phyloP scores from a whole-genome alignment of 2,888 invertebrate species.

The Colostygia pectinataria region DNA sequence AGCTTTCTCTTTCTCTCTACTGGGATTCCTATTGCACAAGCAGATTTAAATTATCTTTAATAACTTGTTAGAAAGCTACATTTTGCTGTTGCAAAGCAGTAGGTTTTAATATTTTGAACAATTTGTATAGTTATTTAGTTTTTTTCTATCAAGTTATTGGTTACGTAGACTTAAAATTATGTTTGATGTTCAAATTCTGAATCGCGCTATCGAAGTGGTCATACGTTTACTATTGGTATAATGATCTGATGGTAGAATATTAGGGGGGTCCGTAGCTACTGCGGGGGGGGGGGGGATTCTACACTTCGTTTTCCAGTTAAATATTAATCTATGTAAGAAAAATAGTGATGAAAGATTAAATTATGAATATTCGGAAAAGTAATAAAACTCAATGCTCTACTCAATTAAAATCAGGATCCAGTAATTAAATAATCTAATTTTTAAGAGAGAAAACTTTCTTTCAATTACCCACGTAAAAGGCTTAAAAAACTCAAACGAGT shows the following conservation, averaged over 20 bases:
- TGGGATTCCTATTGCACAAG: neutral
- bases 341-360: neutral
- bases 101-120: too few relatives aligned
- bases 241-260: neutral
- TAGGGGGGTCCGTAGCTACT: slow-evolving; percentile 21
- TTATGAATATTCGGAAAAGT: neutral
- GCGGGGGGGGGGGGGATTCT: too few relatives aligned
- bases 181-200: slow-evolving; percentile 7
- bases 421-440: neutral
- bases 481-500: neutral
- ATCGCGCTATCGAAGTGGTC: slow-evolving; percentile 12
- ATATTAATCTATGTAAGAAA: too few relatives aligned
- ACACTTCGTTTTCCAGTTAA: too few relatives aligned
- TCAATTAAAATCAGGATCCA: slow-evolving; percentile 5
- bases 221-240: neutral
- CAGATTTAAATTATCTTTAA: neutral
- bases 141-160: too few relatives aligned
- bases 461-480: neutral
- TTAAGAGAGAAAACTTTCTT: slow-evolving; percentile 3
- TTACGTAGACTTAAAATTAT: too few relatives aligned
- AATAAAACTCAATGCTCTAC: slow-evolving; percentile 4
- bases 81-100: too few relatives aligned
- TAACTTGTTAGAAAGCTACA: neutral
- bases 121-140: too few relatives aligned
- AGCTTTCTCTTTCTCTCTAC: slow-evolving; percentile 1